Evolutionary conservation across 2,888 invertebrate species (phyloP), one percentile per base, ranked within the genome.

Genomic region (Drymonia ruficornis): DNA sequence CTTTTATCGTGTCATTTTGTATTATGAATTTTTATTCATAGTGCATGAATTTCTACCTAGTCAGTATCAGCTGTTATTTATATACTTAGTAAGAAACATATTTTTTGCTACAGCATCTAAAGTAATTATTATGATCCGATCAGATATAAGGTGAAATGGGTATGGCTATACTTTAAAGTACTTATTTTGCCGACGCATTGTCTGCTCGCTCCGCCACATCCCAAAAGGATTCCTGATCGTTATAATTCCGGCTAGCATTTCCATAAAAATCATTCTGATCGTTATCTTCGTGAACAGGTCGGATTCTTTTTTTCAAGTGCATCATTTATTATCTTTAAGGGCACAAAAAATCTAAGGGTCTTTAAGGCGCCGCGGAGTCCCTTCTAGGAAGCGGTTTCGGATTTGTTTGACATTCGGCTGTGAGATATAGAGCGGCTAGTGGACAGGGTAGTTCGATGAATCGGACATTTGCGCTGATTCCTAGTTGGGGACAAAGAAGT

Each of bases 271-370:
- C 76, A 84, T 88, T 88, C 81, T 71, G 91, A 91, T 91, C 86
- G 84, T 90, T 91, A 91, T 91, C 91, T 82, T 75, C 74, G 78
- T 83, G 89, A 90, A 88, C 91, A 92, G 92, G 91, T 92, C 91
- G 88, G 86, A 85, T 84, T 86, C 81, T 85, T 91, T 92, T 88
- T 88, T 86, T 78, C 74, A 82, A 84, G 84, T 80, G 84, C 87
- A 88, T 91, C 91, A 91, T 92, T 92, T 91, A 91, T 91, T 92
- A 91, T 91, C 87, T 90, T 86, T 86, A 84, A 83, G 80, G 81
- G 82, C 78, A 89, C 86, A 91, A 91, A 90, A 91, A 90, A 89
- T 76, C 61, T 63, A 74, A 78, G 83, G 88, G 84, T 81, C 87
- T 84, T 67, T 83, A 90, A 90, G 90, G 91, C 89, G 90, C 91